Conservation (phyloP, 2,113 vertebrate genomes). For the Onychostoma macrolepis region DNA sequence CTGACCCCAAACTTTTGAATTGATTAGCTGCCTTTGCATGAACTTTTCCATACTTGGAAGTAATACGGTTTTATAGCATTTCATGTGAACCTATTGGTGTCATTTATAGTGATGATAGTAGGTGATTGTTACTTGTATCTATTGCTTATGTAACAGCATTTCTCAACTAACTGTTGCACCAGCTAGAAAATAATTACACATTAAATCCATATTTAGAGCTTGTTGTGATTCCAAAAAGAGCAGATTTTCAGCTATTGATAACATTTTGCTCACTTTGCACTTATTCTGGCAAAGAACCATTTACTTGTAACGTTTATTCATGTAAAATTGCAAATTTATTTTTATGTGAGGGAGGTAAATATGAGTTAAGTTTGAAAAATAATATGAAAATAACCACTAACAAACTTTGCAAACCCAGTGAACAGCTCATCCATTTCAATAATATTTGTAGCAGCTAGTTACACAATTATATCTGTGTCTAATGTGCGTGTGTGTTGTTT, state of each 20-base stretch:
- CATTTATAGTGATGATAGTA: not conserved
- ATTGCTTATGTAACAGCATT: not conserved
- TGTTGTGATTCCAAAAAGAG: not conserved
- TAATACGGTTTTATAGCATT: not conserved
- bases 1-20: not conserved
- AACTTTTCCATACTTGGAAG: not conserved
- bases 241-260: not conserved
- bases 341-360: not conserved
- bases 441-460: not conserved
- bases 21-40: not conserved
- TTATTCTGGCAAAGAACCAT: not conserved
- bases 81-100: not conserved
- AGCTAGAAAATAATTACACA: not conserved
- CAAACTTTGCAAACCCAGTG: not conserved
- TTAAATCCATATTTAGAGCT: not conserved
- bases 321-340: not conserved
- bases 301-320: not conserved
- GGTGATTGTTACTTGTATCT: not conserved
- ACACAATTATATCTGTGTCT: not conserved
- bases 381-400: not conserved
- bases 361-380: not conserved
- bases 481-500: not conserved
- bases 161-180: not conserved
- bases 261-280: not conserved
- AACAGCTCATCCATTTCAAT: not conserved